A percentile compares a stretch with the other conserved stretches of the same genome.
Conservation (phyloP, 2,113 vertebrate genomes). For the human region GRCh38 chr1:50189501-50190000, state of each 20-base stretch:
- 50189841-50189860: not conserved
- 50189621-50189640: not conserved
- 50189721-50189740: not conserved
- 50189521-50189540: not conserved
- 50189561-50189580: not conserved
- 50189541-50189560: not conserved
- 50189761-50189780: not conserved
- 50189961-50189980: not conserved
- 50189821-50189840: constrained; percentile 8
- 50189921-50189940: not conserved
- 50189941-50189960: not conserved
- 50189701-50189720: not conserved
- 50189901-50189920: not conserved
- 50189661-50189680: not conserved
- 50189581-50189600: not conserved
- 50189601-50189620: too few species aligned
- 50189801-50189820: not conserved
- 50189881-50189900: not conserved
- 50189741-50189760: not conserved
- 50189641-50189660: not conserved
- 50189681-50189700: not conserved
- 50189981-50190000: not conserved
- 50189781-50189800: not conserved
- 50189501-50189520: not conserved
- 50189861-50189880: not conserved